A percentile compares a stretch with the other conserved stretches of the same genome.
Evolutionary conservation across 2,797 vertebrate genomes (phyloP).

Genomic region (Microctenopoma stevenorrisi): DNA sequence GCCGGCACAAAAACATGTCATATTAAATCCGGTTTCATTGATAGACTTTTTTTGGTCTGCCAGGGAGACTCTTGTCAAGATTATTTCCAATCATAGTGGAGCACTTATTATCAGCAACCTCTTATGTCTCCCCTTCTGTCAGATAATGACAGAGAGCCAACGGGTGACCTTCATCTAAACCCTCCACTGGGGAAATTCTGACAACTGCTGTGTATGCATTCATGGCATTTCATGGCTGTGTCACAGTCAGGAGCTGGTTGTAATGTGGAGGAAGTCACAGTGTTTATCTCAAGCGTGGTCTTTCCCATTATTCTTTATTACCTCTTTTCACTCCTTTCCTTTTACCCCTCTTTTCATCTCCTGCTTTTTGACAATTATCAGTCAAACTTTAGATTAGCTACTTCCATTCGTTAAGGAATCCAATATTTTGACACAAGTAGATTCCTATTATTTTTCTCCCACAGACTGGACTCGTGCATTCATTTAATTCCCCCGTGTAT

Average conservation of each 20-base stretch:
- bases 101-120: slow-evolving; percentile 64
- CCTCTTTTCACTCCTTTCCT: not conserved
- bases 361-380: slow-evolving; percentile 43
- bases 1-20: slow-evolving; percentile 43
- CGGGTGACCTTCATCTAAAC: slow-evolving; percentile 65
- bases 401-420: slow-evolving; percentile 70
- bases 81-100: slow-evolving; percentile 67
- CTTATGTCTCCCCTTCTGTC: slow-evolving; percentile 63
- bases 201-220: slow-evolving; percentile 7
- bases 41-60: slow-evolving; percentile 43
- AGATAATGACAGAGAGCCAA: slow-evolving; percentile 68
- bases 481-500: slow-evolving; percentile 78
- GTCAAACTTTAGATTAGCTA: slow-evolving; percentile 54
- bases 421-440: slow-evolving; percentile 62
- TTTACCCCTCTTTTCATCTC: slow-evolving; percentile 11
- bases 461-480: slow-evolving; percentile 66
- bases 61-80: slow-evolving; percentile 69
- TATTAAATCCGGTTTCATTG: slow-evolving; percentile 44
- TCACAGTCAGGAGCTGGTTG: slow-evolving; percentile 16
- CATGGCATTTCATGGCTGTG: slow-evolving; percentile 12
- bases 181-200: slow-evolving; percentile 31
- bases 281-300: slow-evolving; percentile 14
- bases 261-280: slow-evolving; percentile 29
- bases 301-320: slow-evolving; percentile 6
- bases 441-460: slow-evolving; percentile 72